Conservation (phyloP, 2,888 invertebrate genomes). For the Andricus quercusramuli region DNA sequence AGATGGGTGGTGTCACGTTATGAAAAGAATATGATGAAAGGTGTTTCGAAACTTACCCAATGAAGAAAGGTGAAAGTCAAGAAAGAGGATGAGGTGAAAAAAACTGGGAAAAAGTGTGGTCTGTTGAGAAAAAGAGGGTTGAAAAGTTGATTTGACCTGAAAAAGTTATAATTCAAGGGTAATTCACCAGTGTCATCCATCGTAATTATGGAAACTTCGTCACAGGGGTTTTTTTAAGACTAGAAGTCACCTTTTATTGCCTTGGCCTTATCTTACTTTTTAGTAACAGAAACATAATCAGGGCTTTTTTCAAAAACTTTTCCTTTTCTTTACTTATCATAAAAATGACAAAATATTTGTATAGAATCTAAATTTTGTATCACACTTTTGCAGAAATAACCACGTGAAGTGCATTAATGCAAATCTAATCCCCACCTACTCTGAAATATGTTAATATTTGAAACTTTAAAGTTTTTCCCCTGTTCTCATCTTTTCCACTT, state of each 20-base stretch:
- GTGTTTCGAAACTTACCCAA: not conserved
- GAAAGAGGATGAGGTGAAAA: not conserved
- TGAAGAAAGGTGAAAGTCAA: not conserved
- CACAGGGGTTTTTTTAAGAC: not conserved
- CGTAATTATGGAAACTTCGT: not conserved
- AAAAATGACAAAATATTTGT: too few relatives aligned
- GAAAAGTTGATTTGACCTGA: not conserved
- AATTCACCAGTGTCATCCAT: not conserved
- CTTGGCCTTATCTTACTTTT: not conserved
- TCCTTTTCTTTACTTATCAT: too few relatives aligned
- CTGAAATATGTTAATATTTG: too few relatives aligned
- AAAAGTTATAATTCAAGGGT: not conserved
- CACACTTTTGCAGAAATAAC: too few relatives aligned
- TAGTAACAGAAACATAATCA: not conserved
- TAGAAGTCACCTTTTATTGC: not conserved
- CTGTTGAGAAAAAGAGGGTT: not conserved
- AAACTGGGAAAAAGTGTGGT: not conserved
- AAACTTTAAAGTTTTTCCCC: too few relatives aligned
- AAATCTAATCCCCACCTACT: too few relatives aligned
- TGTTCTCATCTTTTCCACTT: too few relatives aligned
- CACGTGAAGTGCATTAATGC: too few relatives aligned
- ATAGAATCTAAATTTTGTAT: too few relatives aligned
- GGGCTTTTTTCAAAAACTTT: not conserved
- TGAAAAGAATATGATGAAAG: conserved; percentile 5
- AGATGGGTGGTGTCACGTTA: not conserved